phyloP scores from a whole-genome alignment of 1,140 invertebrate genomes.

The Bombus affinis region DNA sequence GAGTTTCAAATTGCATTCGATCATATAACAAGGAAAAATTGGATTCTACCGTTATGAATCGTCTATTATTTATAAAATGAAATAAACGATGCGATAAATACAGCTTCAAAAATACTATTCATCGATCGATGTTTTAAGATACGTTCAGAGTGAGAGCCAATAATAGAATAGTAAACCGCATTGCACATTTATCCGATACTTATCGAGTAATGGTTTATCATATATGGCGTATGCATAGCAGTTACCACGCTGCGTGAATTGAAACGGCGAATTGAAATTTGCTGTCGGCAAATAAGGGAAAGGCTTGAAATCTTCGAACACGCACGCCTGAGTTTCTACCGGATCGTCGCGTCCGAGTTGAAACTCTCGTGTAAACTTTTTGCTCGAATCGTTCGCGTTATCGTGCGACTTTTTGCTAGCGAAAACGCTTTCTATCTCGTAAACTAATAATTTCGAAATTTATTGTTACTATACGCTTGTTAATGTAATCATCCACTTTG shows the following conservation, averaged over 20 bases:
- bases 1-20: not conserved
- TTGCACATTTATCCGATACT: constrained; percentile 29
- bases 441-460: not conserved
- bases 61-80: not conserved
- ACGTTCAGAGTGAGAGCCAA: not conserved
- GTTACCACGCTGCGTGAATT: constrained; percentile 28
- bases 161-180: constrained; percentile 17
- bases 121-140: not conserved
- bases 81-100: not conserved
- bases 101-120: not conserved
- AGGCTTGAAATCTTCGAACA: constrained; percentile 31
- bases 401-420: not conserved
- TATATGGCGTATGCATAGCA: constrained; percentile 28
- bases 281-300: constrained; percentile 39
- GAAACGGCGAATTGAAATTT: constrained; percentile 45
- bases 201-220: constrained; percentile 44
- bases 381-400: not conserved
- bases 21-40: not conserved
- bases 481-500: not conserved
- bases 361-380: not conserved
- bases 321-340: not conserved
- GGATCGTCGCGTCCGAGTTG: too few species aligned
- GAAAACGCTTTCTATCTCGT: not conserved
- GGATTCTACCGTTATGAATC: too few species aligned
- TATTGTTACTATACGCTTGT: not conserved